phyloP scores from a whole-genome alignment of 1,140 invertebrate genomes.

The Agrypnia vestita region DNA sequence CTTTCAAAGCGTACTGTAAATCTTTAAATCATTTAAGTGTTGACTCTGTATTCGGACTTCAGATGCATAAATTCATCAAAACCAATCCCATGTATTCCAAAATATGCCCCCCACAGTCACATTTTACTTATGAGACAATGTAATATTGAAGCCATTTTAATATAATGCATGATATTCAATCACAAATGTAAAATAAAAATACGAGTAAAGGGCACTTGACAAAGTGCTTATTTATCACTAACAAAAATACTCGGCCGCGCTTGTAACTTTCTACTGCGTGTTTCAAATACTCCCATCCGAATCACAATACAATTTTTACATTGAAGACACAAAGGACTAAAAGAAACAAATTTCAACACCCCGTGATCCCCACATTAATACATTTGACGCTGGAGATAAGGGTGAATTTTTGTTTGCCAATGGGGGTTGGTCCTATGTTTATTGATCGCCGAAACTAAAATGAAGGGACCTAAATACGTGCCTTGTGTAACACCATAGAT shows the following conservation, averaged over 20 bases:
- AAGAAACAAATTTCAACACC: slow-evolving; percentile 16
- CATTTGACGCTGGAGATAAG: slow-evolving; percentile 24
- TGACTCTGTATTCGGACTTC: too few relatives aligned
- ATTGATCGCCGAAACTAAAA: slow-evolving; percentile 27
- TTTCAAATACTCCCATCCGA: neutral
- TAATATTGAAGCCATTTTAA: too few relatives aligned
- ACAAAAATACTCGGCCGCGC: neutral
- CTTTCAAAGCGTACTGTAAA: too few relatives aligned
- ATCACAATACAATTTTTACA: neutral
- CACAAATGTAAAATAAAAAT: too few relatives aligned
- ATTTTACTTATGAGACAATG: too few relatives aligned
- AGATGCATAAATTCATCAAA: too few relatives aligned
- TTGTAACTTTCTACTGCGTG: neutral
- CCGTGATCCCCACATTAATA: slow-evolving; percentile 23
- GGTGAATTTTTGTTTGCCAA: slow-evolving; percentile 16
- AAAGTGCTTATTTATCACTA: neutral
- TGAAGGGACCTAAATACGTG: slow-evolving; percentile 13
- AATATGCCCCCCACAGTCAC: too few relatives aligned
- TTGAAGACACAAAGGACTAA: neutral
- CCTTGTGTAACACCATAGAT: neutral
- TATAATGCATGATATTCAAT: neutral
- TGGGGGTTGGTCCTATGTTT: slow-evolving; percentile 24
- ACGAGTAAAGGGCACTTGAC: neutral
- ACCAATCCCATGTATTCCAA: too few relatives aligned
- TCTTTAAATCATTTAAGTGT: too few relatives aligned